phyloP scores from a whole-genome alignment of 2,113 vertebrate genomes.

The Salvelinus namaycush region DNA sequence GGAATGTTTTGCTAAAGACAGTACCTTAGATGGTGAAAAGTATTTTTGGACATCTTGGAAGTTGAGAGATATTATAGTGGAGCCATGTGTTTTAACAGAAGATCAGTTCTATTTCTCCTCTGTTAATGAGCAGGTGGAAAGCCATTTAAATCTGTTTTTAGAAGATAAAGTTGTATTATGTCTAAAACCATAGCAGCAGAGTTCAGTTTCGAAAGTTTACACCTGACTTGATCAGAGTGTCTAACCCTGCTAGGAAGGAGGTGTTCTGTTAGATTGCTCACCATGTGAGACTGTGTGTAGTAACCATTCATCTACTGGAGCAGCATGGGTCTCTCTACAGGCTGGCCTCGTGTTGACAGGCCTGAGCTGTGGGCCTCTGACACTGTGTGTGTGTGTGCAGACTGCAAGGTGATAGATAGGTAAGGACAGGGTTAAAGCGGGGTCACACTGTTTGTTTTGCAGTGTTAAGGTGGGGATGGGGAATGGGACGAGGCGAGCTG shows the following conservation, averaged over 20 bases:
- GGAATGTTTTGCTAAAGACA: not conserved
- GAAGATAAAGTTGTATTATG: not conserved
- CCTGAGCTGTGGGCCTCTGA: conserved; percentile 41
- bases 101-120: conserved; percentile 17
- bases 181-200: not conserved
- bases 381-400: conserved; percentile 1
- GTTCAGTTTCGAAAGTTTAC: conserved; percentile 12
- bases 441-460: conserved; percentile 70
- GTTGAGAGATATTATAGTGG: not conserved
- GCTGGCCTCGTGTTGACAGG: conserved; percentile 32
- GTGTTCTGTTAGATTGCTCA: conserved; percentile 9
- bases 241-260: conserved; percentile 4
- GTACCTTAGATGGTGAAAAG: not conserved
- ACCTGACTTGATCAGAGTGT: conserved; percentile 10
- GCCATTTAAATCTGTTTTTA: conserved; percentile 9
- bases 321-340: conserved; percentile 58
- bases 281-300: not conserved
- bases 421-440: conserved; percentile 57
- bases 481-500: conserved; percentile 41
- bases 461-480: conserved; percentile 48
- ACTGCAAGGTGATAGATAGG: conserved; percentile 69
- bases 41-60: too few relatives aligned
- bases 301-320: conserved; percentile 51
- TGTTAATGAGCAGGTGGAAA: conserved; percentile 35
- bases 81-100: not conserved